phyloP scores from a whole-genome alignment of 2,113 vertebrate species.

The Cinclus cinclus region DNA sequence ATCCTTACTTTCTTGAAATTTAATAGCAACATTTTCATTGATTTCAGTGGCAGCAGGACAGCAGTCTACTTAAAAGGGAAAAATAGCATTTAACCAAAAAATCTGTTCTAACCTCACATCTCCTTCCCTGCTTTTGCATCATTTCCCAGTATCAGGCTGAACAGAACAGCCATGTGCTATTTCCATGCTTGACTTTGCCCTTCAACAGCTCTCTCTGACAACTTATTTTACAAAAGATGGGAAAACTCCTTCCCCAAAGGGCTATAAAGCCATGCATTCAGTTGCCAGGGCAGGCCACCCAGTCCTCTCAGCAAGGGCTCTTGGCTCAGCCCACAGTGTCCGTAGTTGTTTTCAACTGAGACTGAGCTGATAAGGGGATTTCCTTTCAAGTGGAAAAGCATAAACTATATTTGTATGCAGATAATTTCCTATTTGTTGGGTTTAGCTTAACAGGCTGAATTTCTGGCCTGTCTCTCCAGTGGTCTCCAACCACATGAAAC shows the following conservation, averaged over 20 bases:
- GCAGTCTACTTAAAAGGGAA: background rate
- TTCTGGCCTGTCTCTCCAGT: conserved; percentile 13
- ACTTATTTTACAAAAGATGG: background rate
- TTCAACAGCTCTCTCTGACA: background rate
- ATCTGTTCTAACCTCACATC: background rate
- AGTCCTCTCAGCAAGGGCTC: background rate
- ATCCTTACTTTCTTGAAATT: background rate
- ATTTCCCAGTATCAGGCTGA: background rate
- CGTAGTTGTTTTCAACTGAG: conserved; percentile 24
- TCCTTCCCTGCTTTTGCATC: background rate
- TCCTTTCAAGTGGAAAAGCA: conserved; percentile 52
- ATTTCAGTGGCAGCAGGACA: background rate
- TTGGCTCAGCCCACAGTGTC: conserved; percentile 1
- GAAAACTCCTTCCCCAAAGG: conserved; percentile 7
- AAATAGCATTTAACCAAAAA: background rate
- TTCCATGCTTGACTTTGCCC: background rate
- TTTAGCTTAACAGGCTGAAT: background rate
- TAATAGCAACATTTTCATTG: background rate
- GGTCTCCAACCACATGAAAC: background rate
- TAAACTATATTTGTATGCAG: conserved; percentile 51
- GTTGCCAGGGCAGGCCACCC: background rate
- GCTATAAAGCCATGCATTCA: background rate
- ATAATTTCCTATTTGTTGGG: conserved; percentile 46
- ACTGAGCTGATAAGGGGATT: conserved; percentile 59
- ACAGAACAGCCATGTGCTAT: background rate